phyloP scores from a whole-genome alignment of 2,797 vertebrate species.

The Melanotaenia boesemani region DNA sequence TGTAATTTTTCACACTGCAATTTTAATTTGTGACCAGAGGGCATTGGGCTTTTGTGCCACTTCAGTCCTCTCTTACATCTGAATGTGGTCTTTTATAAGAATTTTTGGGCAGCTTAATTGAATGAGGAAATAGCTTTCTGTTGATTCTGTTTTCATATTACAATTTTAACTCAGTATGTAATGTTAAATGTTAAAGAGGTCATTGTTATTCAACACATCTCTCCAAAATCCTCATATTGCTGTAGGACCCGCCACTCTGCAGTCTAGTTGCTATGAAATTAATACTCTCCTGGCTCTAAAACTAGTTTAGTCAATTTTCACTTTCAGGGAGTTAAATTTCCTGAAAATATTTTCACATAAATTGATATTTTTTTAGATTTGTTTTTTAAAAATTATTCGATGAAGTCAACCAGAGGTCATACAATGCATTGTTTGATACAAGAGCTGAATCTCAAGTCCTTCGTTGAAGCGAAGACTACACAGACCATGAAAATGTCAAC shows the following conservation, averaged over 20 bases:
- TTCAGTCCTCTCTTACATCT: neutral
- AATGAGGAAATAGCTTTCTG: neutral
- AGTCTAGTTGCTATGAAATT: neutral
- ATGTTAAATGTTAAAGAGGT: neutral
- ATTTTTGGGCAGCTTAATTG: neutral
- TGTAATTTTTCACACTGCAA: neutral
- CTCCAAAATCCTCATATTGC: neutral
- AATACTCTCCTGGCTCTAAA: neutral
- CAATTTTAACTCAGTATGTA: neutral
- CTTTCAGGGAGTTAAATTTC: too few relatives aligned
- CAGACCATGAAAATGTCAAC: conserved; percentile 30
- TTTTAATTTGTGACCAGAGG: neutral
- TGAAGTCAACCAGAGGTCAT: neutral
- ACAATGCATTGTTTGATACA: conserved; percentile 3
- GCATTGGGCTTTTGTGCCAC: neutral
- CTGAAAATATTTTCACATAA: neutral
- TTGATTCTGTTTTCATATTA: too few relatives aligned
- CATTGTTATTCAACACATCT: neutral
- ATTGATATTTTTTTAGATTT: neutral
- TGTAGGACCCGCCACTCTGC: too few relatives aligned
- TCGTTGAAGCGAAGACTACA: conserved; percentile 17
- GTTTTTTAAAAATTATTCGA: neutral
- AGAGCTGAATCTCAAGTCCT: neutral
- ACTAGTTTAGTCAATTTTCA: neutral
- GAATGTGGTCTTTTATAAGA: neutral